These are phyloP conservation scores for Tenthredo mesomela DNA, from an alignment of 2,888 invertebrate genomes.

Conservation along the genomic window DNA sequence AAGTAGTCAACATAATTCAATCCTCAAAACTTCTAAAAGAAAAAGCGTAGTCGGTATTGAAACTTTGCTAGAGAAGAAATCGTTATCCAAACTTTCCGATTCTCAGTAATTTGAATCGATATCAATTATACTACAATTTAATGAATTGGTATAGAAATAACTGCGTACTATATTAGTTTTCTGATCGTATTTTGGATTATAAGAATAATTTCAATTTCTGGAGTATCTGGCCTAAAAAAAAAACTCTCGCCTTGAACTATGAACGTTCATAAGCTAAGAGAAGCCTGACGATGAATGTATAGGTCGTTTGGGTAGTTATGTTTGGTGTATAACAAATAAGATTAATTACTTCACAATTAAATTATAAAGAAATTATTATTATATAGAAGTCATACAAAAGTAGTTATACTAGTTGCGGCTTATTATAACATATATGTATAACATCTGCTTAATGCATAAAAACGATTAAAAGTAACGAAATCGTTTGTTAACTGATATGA, in stretches of 20 bases:
- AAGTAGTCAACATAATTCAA: neutral
- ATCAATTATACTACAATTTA: neutral
- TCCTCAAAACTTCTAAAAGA: neutral
- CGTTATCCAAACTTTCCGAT: neutral
- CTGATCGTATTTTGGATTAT: no score
- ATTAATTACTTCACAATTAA: neutral
- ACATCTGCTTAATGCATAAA: slow-evolving; percentile 18
- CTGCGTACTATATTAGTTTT: no score
- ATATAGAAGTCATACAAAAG: slow-evolving; percentile 13
- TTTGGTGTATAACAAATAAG: neutral
- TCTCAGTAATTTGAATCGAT: neutral
- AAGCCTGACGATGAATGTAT: neutral
- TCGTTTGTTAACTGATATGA: slow-evolving; percentile 11
- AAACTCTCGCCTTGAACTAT: no score
- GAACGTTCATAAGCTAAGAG: neutral
- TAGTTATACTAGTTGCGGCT: slow-evolving; percentile 8
- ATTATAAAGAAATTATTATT: slow-evolving; percentile 6
- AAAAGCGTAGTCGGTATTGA: neutral
- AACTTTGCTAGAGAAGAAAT: neutral
- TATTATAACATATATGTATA: slow-evolving; percentile 13
- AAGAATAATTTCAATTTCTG: no score
- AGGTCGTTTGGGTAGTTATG: neutral
- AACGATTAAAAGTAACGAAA: slow-evolving; percentile 8
- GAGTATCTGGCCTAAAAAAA: no score
- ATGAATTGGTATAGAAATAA: no score